Evolutionary conservation across 2,888 invertebrate genomes (phyloP), one percentile per base, ranked within the genome.

Genomic region (Noctua janthe): DNA sequence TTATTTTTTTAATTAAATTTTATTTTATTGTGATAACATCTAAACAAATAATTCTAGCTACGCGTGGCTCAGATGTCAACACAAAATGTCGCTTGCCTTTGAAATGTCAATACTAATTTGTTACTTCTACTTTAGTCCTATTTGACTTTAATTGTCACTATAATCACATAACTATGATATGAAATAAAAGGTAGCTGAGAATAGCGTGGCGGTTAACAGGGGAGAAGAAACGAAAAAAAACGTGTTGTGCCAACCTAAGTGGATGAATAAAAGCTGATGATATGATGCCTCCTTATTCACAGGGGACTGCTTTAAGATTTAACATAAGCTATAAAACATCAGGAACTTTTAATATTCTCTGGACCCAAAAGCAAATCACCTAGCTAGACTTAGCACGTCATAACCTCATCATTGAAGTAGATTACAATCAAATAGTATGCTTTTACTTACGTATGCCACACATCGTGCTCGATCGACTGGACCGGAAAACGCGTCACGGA

Each of bases 401-500:
- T 54, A 11, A 7, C 15, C 64, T 43, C 69, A 76, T 39, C 47
- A 76, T 66, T 51, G 70, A 76, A 43, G 51, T 76, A 80, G 51
- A 83, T 76, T 66, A 79, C 56, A 79, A 83, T 84, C 67, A 66
- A 84, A 84, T 39, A 51, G 70, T 78, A 85, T 86, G 29, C 29
- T 76, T 71, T 78, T 76, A 82, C 82, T 89, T 87, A 87, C 85
- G 87, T 84, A 85, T 87, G 87, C 85, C 87, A 82, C 78, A 75
- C 85, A 76, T 79, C 74, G 72, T 75, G 88, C 83, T 87, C 78
- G 76, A 88, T 90, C 78, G 81, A 73, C 71, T 81, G 69, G 66
- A 77, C 83, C 88, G 91, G 91, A 90, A 91, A 83, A 80, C 62
- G 66, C 84, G 86, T 86, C 83, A 87, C 87, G 90, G 90, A 88